Percentiles rank a stretch among this genome's conserved stretches.
Conservation (phyloP, 1,140 invertebrate species). For the Tenebrio molitor region DNA sequence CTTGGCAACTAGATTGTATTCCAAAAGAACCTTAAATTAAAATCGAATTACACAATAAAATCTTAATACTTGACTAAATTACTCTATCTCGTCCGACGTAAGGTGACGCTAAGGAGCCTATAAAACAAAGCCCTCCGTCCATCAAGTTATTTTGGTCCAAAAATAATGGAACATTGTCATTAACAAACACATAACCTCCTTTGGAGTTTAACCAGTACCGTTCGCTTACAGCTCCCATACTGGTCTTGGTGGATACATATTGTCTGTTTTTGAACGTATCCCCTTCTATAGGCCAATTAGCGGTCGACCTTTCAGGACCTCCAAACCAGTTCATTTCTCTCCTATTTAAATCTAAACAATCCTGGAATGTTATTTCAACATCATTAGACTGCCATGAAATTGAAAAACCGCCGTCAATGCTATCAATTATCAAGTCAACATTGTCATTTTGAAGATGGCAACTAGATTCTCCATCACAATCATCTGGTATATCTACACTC, state of each 20-base stretch:
- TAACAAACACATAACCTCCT: slow-evolving; percentile 76
- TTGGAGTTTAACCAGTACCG: slow-evolving; percentile 83
- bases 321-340: slow-evolving; percentile 32
- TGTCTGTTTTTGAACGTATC: slow-evolving; percentile 65
- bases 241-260: slow-evolving; percentile 73
- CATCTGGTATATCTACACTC: not conserved
- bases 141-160: slow-evolving; percentile 78
- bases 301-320: slow-evolving; percentile 14
- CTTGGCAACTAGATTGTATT: slow-evolving; percentile 74
- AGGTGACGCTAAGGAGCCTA: not conserved
- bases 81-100: not conserved
- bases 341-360: slow-evolving; percentile 31
- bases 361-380: not conserved
- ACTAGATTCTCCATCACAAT: not conserved
- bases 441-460: not conserved
- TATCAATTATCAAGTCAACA: not conserved
- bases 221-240: slow-evolving; percentile 78
- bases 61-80: slow-evolving; percentile 6
- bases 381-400: slow-evolving; percentile 9
- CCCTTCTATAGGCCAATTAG: slow-evolving; percentile 75
- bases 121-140: slow-evolving; percentile 66
- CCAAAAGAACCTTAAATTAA: slow-evolving; percentile 61
- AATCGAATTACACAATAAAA: not conserved
- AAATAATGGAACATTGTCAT: slow-evolving; percentile 76
- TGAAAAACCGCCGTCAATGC: not conserved